Conservation (phyloP, 2,113 vertebrate genomes). For the Microcebus jonahi region DNA sequence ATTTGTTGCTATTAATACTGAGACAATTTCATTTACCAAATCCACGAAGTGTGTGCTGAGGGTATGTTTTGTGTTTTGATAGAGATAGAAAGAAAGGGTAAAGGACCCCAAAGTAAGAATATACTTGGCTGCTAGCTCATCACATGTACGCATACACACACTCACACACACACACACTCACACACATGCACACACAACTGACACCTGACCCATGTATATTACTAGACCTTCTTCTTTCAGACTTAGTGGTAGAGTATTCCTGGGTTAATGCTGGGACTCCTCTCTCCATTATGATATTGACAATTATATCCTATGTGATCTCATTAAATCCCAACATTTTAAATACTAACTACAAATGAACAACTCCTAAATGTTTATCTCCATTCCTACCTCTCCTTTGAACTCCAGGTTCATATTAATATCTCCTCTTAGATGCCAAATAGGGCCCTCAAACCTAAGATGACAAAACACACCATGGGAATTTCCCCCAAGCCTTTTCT, state of each 20-base stretch:
- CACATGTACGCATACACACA: neutral
- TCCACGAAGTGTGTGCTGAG: neutral
- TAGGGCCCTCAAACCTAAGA: neutral
- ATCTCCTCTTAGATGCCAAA: neutral
- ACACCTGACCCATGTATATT: neutral
- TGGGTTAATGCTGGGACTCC: neutral
- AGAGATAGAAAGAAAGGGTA: neutral
- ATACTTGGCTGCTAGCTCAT: neutral
- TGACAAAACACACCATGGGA: neutral
- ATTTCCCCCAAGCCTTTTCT: neutral
- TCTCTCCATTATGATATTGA: neutral
- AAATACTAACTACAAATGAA: neutral
- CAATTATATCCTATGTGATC: neutral
- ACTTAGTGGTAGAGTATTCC: neutral
- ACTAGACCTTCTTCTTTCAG: neutral
- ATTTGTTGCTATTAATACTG: neutral
- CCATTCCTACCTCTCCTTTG: neutral
- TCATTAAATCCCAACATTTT: neutral
- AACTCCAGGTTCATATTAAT: neutral
- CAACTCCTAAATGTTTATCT: neutral
- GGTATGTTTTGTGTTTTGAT: constrained; percentile 4
- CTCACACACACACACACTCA: neutral
- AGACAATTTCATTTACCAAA: neutral
- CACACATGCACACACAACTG: neutral
- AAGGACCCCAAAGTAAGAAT: neutral